Evolutionary conservation across 1,140 invertebrate species (phyloP), one percentile per base, ranked within the genome.

Genomic region (Idris sp.): DNA sequence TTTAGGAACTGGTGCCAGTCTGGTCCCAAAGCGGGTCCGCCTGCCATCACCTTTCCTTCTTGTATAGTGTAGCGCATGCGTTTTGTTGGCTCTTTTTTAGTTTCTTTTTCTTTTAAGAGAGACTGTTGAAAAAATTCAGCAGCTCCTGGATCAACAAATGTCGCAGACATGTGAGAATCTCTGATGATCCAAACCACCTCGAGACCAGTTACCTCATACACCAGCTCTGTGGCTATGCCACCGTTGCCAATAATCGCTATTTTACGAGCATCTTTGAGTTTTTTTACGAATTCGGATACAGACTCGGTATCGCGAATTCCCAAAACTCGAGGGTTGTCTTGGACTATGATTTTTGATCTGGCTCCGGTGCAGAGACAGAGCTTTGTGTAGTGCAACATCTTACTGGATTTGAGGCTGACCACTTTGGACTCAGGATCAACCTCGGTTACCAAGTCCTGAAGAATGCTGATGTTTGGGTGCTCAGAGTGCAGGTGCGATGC

Each of bases 261-360:
- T 88, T 90, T 91, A 72, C 88, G 90, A 0, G 95, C 90, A 62
- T 87, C 83, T 43, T 84, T 84, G 4, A 99, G 84, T 81, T 90
- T 92, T 22, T 91, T 82, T 72, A 95, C 91, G 79, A 98, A 94
- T 59, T 91, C 90, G 81, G 93, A 83, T 0, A 98, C 95, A 14
- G 97, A 98, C 82, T 98, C 96, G n/a, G 96, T 98, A 82, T 99
- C 97, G 76, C 97, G 90, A 59, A 99, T 97, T 8, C 95, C 96
- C 40, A 98, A 77, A 35, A 98, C 90, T 82, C 90, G 88, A 0
- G 90, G 86, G 82, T 92, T 91, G 59, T 90, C 86, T 65, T 89
- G 82, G 10, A 88, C 85, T 56, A 95, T 92, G 33, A 97, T 83
- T 85, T 94, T 96, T 4, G 97, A 96, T 77, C 87, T 88, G 26